phyloP scores from a whole-genome alignment of 2,113 vertebrate species.

The Megaceryle maxima region DNA sequence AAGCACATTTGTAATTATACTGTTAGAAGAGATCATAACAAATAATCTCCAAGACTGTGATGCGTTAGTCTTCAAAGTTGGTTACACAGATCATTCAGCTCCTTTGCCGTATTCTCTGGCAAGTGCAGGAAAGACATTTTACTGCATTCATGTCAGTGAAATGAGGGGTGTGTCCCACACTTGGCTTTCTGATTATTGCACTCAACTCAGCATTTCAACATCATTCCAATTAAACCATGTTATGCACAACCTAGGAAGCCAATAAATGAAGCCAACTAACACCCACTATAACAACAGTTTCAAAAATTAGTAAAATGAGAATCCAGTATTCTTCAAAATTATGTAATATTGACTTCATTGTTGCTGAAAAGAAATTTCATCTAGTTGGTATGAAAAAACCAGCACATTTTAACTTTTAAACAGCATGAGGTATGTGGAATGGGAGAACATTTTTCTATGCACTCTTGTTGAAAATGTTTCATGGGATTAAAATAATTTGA shows the following conservation, averaged over 20 bases:
- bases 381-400: neutral
- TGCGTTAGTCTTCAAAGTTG: neutral
- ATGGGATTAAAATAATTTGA: neutral
- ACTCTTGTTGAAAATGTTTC: neutral
- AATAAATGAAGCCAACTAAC: neutral
- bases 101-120: neutral
- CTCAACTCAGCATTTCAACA: neutral
- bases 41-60: neutral
- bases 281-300: neutral
- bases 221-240: neutral
- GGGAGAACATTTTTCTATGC: slow-evolving; percentile 3
- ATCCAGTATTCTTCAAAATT: neutral
- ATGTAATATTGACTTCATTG: neutral
- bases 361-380: slow-evolving; percentile 18
- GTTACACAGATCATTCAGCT: neutral
- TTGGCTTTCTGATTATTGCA: neutral
- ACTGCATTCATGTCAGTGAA: neutral
- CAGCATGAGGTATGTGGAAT: neutral
- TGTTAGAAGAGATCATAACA: neutral
- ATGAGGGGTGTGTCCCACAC: neutral
- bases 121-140: neutral
- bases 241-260: neutral
- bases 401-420: neutral
- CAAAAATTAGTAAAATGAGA: neutral
- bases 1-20: neutral